Base-by-base conservation (phyloP, 1,140 invertebrate genomes). In the Vanessa atalanta region DNA sequence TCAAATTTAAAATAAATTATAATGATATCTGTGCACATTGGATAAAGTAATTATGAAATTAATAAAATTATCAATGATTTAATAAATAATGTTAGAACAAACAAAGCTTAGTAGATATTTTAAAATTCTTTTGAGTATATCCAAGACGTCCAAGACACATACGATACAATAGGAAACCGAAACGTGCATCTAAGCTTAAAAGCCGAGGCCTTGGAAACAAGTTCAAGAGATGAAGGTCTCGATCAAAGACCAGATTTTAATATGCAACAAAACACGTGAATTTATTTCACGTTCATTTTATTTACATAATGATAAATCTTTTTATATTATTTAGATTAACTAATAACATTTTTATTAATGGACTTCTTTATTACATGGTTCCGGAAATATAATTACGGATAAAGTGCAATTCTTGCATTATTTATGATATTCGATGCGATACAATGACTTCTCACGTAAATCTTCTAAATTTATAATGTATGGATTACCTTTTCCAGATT, bases 211-310 rank as follows among this genome's bases (percentile, higher is more conserved):
- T 66, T 65, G 53, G 12, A 66, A 61, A 67, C 64, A n/a, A 48
- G 71, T 61, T 66, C 65, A 61, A 66, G 53, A 72, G 51, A 72
- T 67, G 64, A 72, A 72, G 64, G 53, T 23, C 63, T 57, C 53
- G 16, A 53, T 16, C 23, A 48, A 65, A 72, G 71, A 66, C 9
- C 64, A 72, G n/a, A 55, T 20, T 47, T 61, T 26, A 69, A 23
- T 47, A 20, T 47, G 15, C 11, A 20, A 20, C 55, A 57, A 69
- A 15, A 15, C 31, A 61, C 14, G 9, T 11, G 26, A 9, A 57
- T 23, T 16, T 8, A 4, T n/a, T 20, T 57, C 23, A 12, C 20
- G 13, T 20, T 57, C 13, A n/a, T 23, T 57, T 11, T 57, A 23
- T 57, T 23, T 23, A 23, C 15, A 20, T 15, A 7, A 51, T 51